A percentile compares a stretch with the other conserved stretches of the same genome.
Evolutionary conservation across 2,113 vertebrate genomes (phyloP).

Genomic region (Macrotis lagotis): DNA sequence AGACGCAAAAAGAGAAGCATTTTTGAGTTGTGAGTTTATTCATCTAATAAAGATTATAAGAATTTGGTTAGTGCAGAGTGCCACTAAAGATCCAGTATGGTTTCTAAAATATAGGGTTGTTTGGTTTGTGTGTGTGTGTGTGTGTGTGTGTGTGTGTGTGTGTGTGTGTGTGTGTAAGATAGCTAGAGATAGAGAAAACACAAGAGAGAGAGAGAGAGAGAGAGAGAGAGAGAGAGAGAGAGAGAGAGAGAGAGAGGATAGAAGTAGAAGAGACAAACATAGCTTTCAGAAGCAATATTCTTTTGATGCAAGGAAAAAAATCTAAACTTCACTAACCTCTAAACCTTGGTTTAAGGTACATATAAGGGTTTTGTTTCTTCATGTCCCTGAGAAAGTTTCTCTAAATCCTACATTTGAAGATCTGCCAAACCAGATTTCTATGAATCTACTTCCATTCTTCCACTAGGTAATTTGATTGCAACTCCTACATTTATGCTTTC

Average conservation of each 20-base stretch:
- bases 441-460: background rate
- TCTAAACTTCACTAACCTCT: background rate
- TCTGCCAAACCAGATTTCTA: background rate
- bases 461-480: background rate
- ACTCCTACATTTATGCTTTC: background rate
- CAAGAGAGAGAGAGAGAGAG: too few species aligned
- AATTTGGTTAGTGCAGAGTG: background rate
- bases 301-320: background rate
- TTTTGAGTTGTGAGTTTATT: background rate
- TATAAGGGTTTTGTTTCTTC: background rate
- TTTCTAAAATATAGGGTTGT: background rate
- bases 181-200: too few species aligned
- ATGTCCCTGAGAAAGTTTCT: background rate
- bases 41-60: background rate
- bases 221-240: too few species aligned
- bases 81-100: background rate
- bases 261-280: background rate
- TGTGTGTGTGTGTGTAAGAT: too few species aligned
- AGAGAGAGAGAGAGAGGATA: too few species aligned
- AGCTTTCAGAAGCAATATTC: background rate
- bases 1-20: background rate
- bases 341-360: background rate
- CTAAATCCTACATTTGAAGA: background rate
- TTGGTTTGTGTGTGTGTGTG: too few species aligned
- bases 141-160: too few species aligned